Base-by-base conservation (phyloP, 2,797 vertebrate genomes). In the Sphenodon punctatus region DNA sequence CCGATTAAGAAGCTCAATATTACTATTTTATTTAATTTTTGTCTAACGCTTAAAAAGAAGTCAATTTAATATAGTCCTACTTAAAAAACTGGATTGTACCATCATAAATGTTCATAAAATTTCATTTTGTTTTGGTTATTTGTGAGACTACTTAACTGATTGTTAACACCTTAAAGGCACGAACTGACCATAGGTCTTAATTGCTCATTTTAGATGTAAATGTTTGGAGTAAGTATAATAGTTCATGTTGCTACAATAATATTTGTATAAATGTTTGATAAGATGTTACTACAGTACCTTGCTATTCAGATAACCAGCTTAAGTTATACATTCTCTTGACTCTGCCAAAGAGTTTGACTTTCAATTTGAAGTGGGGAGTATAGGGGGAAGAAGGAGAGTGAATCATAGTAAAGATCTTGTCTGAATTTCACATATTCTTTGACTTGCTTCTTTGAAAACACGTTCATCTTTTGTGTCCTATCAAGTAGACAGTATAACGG, bases 71-170 rank as follows among this genome's bases (percentile, higher is more conserved):
- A 36, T 12, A 0, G 20, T 65, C 22, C 58, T 88, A 75, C 34
- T 75, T 85, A 88, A 75, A 65, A 82, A 53, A 81, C 42, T 51
- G 55, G 27, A 77, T 49, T 41, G 23, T 73, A 89, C 80, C 77
- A 39, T 82, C 75, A 64, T 61, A 84, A 66, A 76, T 63, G 43
- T 59, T 72, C 63, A 32, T 72, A 75, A 59, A 70, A 12, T 56
- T 71, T 67, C 5, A 19, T 49, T 70, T 88, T 88, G 66, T 86
- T 95, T 93, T 91, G 88, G 34, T 91, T 92, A 39, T n/a, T 66
- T 66, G 20, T 1, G 87, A 75, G 87, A 90, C 85, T 65, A 71
- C 55, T 85, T n/a, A 71, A 87, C 53, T 74, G 10, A 89, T 75
- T 82, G 70, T 70, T 90, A 87, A 82, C 51, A 76, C 69, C 17